Base-by-base conservation (phyloP, 2,797 vertebrate species). In the Cynopterus sphinx region DNA sequence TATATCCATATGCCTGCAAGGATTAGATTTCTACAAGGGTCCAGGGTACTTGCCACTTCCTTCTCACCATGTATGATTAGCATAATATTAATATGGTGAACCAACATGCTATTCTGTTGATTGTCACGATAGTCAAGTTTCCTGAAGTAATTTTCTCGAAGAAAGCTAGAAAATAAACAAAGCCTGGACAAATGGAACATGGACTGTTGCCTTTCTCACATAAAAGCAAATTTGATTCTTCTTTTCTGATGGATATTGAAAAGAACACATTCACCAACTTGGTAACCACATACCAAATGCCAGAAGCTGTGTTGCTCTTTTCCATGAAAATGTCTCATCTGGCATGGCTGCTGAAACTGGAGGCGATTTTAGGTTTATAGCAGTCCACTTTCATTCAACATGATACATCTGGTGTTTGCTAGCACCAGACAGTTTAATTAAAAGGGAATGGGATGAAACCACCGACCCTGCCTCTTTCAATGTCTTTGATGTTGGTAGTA, bases 401-500 rank as follows among this genome's bases (percentile, higher is more conserved):
- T 13, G 39, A 78, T 90, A 73, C 77, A 57, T 78, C 55, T 71
- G 49, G 5, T 75, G 41, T 73, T 90, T 95, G 28, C 63, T 59
- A 31, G 55, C 10, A 31, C 13, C 55, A 87, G 43, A 39, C n/a
- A 61, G 19, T 68, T 85, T 85, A 96, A 90, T 87, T 92, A 93
- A 87, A 95, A 87, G 46, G 65, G 79, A 59, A 84, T 53, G 55
- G 57, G 28, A 46, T 59, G 24, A 63, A 59, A 73, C 71, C 39
- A 67, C 55, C 21, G 31, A 26, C 63, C 63, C 61, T 65, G 65
- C 74, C 65, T 92, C 57, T 31, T 67, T 91, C 21, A 15, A 3
- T 41, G 68, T 65, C 90, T 93, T 96, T 95, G 61, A 90, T 92
- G 39, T 81, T 74, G 22, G 28, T 59, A 53, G n/a, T 26, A 57